phyloP scores from a whole-genome alignment of 2,797 vertebrate species.

The Crocidura indochinensis region DNA sequence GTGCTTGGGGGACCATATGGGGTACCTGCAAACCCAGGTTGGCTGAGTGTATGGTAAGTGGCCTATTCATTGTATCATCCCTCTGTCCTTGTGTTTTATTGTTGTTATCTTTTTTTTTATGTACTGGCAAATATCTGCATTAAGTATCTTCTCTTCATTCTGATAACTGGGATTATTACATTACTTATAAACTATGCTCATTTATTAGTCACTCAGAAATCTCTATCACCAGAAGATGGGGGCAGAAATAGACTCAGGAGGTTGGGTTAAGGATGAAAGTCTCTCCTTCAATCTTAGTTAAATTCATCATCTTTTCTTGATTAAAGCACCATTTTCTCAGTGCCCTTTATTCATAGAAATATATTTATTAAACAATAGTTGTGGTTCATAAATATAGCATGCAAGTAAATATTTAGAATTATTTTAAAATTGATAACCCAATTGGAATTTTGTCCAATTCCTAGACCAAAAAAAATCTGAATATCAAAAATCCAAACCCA shows the following conservation, averaged over 20 bases:
- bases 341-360: constrained; percentile 25
- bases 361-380: background rate
- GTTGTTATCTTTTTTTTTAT: background rate
- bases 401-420: background rate
- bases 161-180: background rate
- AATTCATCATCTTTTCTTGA: background rate
- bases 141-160: background rate
- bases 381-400: constrained; percentile 24
- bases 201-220: background rate
- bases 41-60: no score
- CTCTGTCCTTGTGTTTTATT: no score
- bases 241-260: background rate
- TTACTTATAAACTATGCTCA: background rate
- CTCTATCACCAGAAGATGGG: background rate
- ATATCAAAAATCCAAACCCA: no score
- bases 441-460: background rate
- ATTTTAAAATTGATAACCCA: constrained; percentile 19
- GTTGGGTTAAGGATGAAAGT: background rate
- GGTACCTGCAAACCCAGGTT: no score
- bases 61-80: no score
- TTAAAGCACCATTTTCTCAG: background rate
- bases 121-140: background rate
- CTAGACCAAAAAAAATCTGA: background rate
- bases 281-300: constrained; percentile 8
- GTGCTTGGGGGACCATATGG: no score